These are phyloP conservation scores for Rostratula benghalensis DNA, from an alignment of 2,113 vertebrate species.

Conservation along the genomic window DNA sequence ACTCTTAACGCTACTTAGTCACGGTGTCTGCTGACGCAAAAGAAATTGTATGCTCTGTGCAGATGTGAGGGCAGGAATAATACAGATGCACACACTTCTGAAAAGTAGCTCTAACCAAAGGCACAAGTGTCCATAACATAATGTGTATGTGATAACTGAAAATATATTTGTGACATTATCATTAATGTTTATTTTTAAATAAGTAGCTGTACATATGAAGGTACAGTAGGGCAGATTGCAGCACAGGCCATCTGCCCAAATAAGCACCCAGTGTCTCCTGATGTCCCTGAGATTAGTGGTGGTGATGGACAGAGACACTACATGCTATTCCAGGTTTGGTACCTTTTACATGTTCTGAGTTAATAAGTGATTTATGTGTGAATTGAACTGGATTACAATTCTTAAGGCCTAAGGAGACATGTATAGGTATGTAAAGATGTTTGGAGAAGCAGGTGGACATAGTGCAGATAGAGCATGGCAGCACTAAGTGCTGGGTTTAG, in stretches of 20 bases:
- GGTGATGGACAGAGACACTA: neutral
- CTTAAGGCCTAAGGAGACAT: neutral
- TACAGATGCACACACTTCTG: neutral
- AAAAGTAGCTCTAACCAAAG: neutral
- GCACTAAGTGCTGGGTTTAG: neutral
- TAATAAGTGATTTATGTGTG: neutral
- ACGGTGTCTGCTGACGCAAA: neutral
- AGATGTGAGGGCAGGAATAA: neutral
- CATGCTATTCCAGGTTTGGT: neutral
- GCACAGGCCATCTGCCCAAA: neutral
- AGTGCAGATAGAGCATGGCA: neutral
- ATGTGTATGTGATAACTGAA: neutral
- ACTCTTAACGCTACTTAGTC: neutral
- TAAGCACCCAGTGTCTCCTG: neutral
- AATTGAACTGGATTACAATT: neutral
- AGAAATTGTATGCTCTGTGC: neutral
- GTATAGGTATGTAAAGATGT: neutral
- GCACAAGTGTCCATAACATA: accelerated
- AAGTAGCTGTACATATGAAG: neutral
- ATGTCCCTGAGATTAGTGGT: neutral
- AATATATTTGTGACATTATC: neutral
- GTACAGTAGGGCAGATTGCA: neutral
- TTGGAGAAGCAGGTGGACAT: neutral
- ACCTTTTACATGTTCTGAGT: neutral
- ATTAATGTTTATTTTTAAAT: neutral